Conservation (phyloP, 2,888 invertebrate genomes). For the Dryobota labecula region DNA sequence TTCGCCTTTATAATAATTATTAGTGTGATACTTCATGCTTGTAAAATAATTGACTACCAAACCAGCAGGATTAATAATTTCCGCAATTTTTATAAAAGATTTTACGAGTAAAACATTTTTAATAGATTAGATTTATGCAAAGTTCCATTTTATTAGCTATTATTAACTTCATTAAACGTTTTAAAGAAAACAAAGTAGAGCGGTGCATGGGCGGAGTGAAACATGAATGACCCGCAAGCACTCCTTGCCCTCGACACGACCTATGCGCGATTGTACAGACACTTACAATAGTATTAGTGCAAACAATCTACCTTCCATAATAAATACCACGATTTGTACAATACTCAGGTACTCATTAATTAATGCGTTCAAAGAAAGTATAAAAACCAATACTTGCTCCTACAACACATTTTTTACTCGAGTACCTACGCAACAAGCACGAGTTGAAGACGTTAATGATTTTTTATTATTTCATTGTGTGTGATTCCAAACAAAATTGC, state of each 20-base stretch:
- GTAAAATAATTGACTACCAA: background rate
- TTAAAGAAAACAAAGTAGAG: constrained; percentile 77
- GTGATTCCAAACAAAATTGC: constrained; percentile 53
- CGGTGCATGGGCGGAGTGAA: constrained; percentile 81
- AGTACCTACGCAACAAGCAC: constrained; percentile 27
- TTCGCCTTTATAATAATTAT: no score
- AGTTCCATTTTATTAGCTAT: constrained; percentile 26
- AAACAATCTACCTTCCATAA: constrained; percentile 58
- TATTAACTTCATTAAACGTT: constrained; percentile 60
- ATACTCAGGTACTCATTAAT: constrained; percentile 30
- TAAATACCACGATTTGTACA: constrained; percentile 46
- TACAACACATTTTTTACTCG: constrained; percentile 27
- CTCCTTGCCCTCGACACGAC: constrained; percentile 78
- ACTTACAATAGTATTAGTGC: constrained; percentile 72
- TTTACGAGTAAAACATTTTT: background rate
- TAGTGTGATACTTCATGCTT: background rate
- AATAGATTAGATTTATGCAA: constrained; percentile 17
- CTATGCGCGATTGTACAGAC: constrained; percentile 74
- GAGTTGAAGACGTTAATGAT: constrained; percentile 46
- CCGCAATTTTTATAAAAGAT: background rate
- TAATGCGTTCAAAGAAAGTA: constrained; percentile 39
- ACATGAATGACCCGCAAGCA: constrained; percentile 82
- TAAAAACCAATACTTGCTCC: constrained; percentile 21
- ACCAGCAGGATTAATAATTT: background rate
- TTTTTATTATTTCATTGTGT: constrained; percentile 58